A percentile compares a stretch with the other conserved stretches of the same genome.
phyloP scores from a whole-genome alignment of 2,797 vertebrate species.

The Myotis planiceps region DNA sequence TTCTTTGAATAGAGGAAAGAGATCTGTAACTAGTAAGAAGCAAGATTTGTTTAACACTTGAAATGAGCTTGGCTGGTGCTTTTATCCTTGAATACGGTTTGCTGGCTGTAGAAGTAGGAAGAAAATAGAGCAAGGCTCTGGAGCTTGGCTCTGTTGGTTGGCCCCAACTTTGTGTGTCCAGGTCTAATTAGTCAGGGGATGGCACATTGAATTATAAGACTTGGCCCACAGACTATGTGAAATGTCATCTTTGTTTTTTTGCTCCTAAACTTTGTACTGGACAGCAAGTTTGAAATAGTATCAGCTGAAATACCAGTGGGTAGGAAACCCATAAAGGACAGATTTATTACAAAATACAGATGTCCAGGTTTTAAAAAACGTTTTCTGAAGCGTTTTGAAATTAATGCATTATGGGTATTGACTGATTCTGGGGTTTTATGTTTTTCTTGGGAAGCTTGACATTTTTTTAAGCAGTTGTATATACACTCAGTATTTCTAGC shows the following conservation, averaged over 20 bases:
- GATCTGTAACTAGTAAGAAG: constrained; percentile 77
- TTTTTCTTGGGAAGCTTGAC: constrained; percentile 19
- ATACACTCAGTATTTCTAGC: background rate
- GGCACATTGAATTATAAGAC: background rate
- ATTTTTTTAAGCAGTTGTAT: background rate
- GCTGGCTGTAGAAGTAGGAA: background rate
- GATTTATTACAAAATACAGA: background rate
- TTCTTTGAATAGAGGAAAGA: constrained; percentile 60
- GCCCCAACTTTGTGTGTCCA: background rate
- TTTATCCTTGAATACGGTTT: constrained; percentile 44
- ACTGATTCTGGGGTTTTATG: background rate
- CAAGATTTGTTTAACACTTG: constrained; percentile 72
- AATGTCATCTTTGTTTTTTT: constrained; percentile 45
- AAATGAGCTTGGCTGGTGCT: constrained; percentile 64
- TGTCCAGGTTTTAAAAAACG: background rate
- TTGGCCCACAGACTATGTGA: background rate
- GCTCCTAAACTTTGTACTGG: background rate
- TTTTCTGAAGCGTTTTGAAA: background rate
- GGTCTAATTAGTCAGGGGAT: background rate
- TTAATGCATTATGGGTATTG: background rate
- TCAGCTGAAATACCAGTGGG: background rate
- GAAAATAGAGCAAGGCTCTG: background rate
- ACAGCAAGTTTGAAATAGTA: background rate
- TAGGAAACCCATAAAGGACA: background rate
- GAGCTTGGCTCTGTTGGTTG: background rate